Conservation (phyloP, 92 coral and sea anemone genomes). For the Epizoanthus ramosus region DNA sequence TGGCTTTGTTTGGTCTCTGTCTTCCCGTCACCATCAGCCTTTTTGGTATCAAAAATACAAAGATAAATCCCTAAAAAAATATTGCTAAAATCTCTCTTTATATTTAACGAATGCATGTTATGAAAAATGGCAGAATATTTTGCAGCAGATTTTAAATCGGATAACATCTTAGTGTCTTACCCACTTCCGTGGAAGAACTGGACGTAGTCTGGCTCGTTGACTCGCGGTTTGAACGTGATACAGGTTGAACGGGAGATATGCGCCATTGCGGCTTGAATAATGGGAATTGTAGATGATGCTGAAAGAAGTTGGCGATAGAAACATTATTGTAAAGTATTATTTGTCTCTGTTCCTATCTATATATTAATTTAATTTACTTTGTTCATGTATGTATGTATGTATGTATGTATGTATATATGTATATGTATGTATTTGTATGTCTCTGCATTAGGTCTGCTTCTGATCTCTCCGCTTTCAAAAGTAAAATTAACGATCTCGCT, state of each 20-base stretch:
- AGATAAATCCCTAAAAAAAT: not conserved
- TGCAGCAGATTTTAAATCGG: no score
- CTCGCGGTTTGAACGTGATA: not conserved
- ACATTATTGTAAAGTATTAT: not conserved
- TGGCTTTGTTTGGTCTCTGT: no score
- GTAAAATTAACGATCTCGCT: no score
- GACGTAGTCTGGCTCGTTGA: slow-evolving; percentile 1
- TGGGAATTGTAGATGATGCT: not conserved
- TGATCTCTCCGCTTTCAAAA: no score
- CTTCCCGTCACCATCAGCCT: not conserved
- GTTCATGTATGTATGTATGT: no score
- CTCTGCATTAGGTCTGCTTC: no score
- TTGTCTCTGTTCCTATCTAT: not conserved
- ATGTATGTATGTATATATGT: no score
- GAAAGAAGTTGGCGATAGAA: not conserved
- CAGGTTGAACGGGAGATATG: not conserved
- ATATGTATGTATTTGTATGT: no score
- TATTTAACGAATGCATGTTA: not conserved
- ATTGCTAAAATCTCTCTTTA: not conserved
- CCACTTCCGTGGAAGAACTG: not conserved
- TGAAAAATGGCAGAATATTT: no score
- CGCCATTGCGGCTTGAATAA: slow-evolving; percentile 12
- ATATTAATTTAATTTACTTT: no score
- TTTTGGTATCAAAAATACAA: not conserved
- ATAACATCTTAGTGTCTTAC: not conserved